Conservation (phyloP, 2,113 vertebrate species). For the Lynx canadensis region DNA sequence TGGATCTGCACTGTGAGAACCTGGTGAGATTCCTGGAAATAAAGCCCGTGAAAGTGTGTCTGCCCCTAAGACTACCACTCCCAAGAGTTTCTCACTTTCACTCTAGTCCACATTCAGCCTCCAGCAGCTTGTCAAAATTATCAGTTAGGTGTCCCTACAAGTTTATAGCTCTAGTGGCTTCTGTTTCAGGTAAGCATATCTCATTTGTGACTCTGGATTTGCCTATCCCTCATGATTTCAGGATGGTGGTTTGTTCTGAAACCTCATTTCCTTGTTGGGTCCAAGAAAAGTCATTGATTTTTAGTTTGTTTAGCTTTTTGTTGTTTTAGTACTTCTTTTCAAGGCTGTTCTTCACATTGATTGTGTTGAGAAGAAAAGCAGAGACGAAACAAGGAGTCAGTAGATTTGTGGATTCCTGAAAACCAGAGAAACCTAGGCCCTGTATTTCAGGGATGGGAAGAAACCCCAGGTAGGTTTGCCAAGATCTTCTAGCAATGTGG, state of each 20-base stretch:
- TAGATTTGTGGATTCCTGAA: not conserved
- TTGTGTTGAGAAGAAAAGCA: not conserved
- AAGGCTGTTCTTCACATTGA: not conserved
- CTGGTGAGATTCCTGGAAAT: not conserved
- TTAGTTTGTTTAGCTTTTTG: not conserved
- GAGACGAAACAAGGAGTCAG: not conserved
- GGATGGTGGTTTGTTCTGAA: not conserved
- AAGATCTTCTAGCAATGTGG: not conserved
- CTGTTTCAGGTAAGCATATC: not conserved
- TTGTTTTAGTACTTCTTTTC: not conserved
- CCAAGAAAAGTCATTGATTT: conserved; percentile 13
- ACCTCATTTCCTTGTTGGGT: not conserved
- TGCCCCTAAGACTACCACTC: not conserved
- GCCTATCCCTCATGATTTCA: not conserved
- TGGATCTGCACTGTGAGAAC: not conserved
- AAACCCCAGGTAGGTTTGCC: not conserved
- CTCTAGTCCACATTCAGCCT: not conserved
- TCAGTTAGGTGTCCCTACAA: not conserved
- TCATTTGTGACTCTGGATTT: conserved; percentile 13
- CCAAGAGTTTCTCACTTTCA: not conserved
- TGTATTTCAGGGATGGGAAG: not conserved
- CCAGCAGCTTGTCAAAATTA: not conserved
- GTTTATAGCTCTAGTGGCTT: not conserved
- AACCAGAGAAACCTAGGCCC: not conserved
- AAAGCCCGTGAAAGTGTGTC: not conserved